Percentiles rank a stretch among this genome's conserved stretches.
Evolutionary conservation across 1,140 invertebrate genomes (phyloP).

Genomic region (Drosophila littoralis): DNA sequence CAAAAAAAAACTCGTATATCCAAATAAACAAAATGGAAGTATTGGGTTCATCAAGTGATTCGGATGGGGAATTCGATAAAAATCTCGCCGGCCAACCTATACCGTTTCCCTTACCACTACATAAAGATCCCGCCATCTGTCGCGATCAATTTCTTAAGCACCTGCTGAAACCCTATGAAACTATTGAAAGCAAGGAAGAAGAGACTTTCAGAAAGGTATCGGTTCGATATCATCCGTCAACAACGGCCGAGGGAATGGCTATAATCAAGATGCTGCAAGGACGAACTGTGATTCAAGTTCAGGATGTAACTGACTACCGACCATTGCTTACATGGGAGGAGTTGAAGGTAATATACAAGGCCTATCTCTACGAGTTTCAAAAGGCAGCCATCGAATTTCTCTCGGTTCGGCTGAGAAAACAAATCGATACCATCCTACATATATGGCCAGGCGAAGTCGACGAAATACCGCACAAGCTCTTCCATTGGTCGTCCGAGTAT

Average conservation of each 20-base stretch:
- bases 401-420: slow-evolving; percentile 26
- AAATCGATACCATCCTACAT: slow-evolving; percentile 20
- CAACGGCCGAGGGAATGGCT: slow-evolving; percentile 20
- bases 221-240: neutral
- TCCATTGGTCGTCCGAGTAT: slow-evolving; percentile 51
- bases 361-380: slow-evolving; percentile 7
- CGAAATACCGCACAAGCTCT: slow-evolving; percentile 39
- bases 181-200: no score
- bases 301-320: no score
- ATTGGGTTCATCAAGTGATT: no score
- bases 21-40: no score
- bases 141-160: slow-evolving; percentile 45
- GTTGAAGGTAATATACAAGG: neutral
- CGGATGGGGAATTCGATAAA: no score
- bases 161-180: neutral
- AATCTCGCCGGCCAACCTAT: neutral
- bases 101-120: slow-evolving; percentile 46
- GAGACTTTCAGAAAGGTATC: neutral
- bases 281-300: neutral
- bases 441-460: slow-evolving; percentile 36
- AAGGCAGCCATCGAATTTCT: slow-evolving; percentile 51
- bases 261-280: slow-evolving; percentile 7
- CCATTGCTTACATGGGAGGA: neutral
- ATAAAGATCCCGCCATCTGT: slow-evolving; percentile 36
- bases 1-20: no score